Base-by-base conservation (phyloP, 1,140 invertebrate genomes). In the Monomorium pharaonis region DNA sequence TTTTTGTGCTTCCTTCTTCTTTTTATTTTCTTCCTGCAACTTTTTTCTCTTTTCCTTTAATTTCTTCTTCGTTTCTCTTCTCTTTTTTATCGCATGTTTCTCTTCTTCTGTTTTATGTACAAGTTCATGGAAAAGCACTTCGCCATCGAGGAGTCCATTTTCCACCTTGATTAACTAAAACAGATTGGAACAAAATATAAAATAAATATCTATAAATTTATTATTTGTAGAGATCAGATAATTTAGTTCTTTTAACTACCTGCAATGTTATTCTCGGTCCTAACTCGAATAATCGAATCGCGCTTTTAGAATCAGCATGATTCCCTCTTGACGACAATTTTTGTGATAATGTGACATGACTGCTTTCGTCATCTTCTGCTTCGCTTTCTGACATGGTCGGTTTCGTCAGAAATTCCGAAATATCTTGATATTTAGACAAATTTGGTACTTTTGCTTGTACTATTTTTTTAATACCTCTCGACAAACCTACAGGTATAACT, bases 161-260 rank as follows among this genome's bases (percentile, higher is more conserved):
- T 99, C 98, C 14, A 99, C 98, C 96, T 99, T 99, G 0, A 99
- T 97, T 4, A 99, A 95, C 95, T 99, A 96, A 84, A 98, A 95
- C 10, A 67, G 9, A 83, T 63, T 24, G 14, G 12, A 51, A 47
- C 30, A 16, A 44, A 9, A 80, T 12, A 10, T 54, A 18, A 58
- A 44, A 49, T 83, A 60, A 47, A 24, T 58, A 42, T 5, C 16
- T 21, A 44, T 60, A 30, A 78, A 54, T 72, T 62, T 30, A 37
- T 67, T 44, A 2, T 56, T 56, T 51, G 18, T 65, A n/a, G n/a
- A n/a, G n/a, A 49, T 54, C 58, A 74, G 12, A 37, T 47, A 10
- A 2, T 33, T 75, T 44, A 30, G 56, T 58, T 80, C 21, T 74
- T n/a, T 89, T n/a, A n/a, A n/a, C n/a, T n/a, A 96, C 96, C 92